Percentiles rank a stretch among this genome's conserved stretches.
Evolutionary conservation across 2,888 invertebrate genomes (phyloP).

Genomic region (Parnassius orleans): DNA sequence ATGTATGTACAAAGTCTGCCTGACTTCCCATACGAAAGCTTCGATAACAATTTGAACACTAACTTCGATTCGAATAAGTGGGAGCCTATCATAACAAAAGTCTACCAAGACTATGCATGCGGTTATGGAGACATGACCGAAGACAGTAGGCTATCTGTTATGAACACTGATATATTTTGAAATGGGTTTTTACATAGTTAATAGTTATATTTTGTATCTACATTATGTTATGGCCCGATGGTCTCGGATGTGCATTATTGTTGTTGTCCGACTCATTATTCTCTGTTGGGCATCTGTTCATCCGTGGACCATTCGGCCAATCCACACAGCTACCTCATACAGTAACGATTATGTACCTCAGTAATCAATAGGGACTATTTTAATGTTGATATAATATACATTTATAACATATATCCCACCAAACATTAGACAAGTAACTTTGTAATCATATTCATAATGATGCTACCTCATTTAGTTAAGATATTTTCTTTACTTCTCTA

Average conservation of each 20-base stretch:
- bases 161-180: slow-evolving; percentile 59
- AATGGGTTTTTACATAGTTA: slow-evolving; percentile 34
- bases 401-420: slow-evolving; percentile 73
- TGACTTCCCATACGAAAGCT: slow-evolving; percentile 8
- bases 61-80: slow-evolving; percentile 35
- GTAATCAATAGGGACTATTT: slow-evolving; percentile 69
- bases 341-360: slow-evolving; percentile 72
- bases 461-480: slow-evolving; percentile 76
- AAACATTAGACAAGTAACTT: slow-evolving; percentile 67
- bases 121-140: slow-evolving; percentile 43
- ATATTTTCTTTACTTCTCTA: slow-evolving; percentile 31
- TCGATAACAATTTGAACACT: not conserved
- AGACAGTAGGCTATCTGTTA: slow-evolving; percentile 41
- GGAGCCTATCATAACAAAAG: slow-evolving; percentile 53
- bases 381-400: slow-evolving; percentile 65
- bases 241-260: slow-evolving; percentile 9
- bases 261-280: not conserved
- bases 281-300: not conserved
- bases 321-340: slow-evolving; percentile 64
- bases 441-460: slow-evolving; percentile 70
- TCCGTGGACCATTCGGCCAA: slow-evolving; percentile 26
- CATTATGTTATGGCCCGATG: slow-evolving; percentile 37
- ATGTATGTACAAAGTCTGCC: slow-evolving; percentile 8
- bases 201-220: slow-evolving; percentile 36
- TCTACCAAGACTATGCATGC: slow-evolving; percentile 40